Evolutionary conservation across 2,113 vertebrate genomes (phyloP).

Genomic region (Panthera leo): DNA sequence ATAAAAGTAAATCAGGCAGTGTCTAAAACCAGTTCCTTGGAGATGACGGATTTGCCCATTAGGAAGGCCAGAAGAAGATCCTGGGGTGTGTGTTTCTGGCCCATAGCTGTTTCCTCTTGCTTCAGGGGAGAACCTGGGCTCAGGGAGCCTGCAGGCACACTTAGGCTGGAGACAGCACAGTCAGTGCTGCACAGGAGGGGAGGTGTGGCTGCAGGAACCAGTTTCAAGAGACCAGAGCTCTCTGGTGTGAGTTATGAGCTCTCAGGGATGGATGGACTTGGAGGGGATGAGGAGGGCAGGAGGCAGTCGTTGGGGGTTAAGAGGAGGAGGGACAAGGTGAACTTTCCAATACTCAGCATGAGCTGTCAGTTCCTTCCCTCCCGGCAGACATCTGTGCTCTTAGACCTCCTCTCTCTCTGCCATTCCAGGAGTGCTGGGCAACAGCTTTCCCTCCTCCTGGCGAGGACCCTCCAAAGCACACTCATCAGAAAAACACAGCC

Average conservation of each 20-base stretch:
- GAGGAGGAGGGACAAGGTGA: background rate
- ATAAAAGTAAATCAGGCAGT: slow-evolving; percentile 18
- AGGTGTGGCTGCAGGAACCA: background rate
- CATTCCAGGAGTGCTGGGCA: background rate
- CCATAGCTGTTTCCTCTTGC: background rate
- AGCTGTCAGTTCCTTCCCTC: background rate
- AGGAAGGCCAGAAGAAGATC: background rate
- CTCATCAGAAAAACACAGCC: slow-evolving; percentile 80
- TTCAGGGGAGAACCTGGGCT: background rate
- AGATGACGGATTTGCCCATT: background rate
- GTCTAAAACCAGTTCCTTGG: background rate
- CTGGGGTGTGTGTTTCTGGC: background rate
- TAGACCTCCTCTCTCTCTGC: background rate
- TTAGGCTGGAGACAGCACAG: background rate
- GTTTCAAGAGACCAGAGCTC: slow-evolving; percentile 53
- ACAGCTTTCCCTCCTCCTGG: slow-evolving; percentile 62
- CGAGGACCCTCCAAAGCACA: slow-evolving; percentile 66
- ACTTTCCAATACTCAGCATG: background rate
- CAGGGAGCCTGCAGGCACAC: background rate
- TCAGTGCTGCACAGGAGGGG: background rate
- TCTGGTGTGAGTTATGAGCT: slow-evolving; percentile 46
- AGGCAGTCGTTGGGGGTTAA: background rate
- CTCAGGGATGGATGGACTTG: background rate
- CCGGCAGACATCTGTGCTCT: background rate
- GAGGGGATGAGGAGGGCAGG: background rate